Conservation (phyloP, 2,797 vertebrate genomes). For the Heliangelus exortis region DNA sequence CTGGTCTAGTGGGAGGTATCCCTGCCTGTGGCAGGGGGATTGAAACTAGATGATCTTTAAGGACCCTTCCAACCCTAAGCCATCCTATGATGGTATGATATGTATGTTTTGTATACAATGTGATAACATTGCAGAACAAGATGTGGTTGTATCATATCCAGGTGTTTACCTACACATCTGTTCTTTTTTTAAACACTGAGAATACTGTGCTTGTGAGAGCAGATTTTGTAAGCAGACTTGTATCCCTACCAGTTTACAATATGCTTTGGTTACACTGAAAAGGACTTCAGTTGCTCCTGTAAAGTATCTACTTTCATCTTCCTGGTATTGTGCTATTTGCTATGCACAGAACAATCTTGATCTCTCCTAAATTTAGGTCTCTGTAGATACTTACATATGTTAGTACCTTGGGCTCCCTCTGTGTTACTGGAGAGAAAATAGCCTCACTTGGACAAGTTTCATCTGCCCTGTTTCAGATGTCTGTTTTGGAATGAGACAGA, state of each 20-base stretch:
- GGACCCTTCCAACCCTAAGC: too few relatives aligned
- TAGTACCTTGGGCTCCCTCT: not conserved
- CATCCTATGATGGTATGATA: too few relatives aligned
- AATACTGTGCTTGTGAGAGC: not conserved
- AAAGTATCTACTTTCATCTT: not conserved
- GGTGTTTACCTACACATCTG: not conserved
- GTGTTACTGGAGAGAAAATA: not conserved
- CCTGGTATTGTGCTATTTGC: not conserved
- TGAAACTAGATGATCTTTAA: too few relatives aligned
- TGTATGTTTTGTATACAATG: rapidly evolving
- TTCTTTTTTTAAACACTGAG: not conserved
- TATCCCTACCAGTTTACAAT: not conserved
- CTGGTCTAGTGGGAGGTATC: too few relatives aligned
- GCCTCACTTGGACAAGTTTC: not conserved
- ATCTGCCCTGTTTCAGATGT: not conserved
- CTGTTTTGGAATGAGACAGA: not conserved
- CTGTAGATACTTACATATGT: not conserved
- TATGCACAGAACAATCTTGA: not conserved
- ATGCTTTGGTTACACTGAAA: not conserved
- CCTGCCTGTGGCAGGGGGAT: too few relatives aligned
- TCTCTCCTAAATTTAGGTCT: not conserved
- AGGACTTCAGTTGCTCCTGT: not conserved
- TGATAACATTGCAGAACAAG: not conserved
- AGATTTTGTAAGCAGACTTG: not conserved
- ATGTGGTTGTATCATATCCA: not conserved